A percentile compares a stretch with the other conserved stretches of the same genome.
These are phyloP conservation scores for Gadopsis bispinosus DNA, from an alignment of 2,797 vertebrate species.

Conservation along the genomic window DNA sequence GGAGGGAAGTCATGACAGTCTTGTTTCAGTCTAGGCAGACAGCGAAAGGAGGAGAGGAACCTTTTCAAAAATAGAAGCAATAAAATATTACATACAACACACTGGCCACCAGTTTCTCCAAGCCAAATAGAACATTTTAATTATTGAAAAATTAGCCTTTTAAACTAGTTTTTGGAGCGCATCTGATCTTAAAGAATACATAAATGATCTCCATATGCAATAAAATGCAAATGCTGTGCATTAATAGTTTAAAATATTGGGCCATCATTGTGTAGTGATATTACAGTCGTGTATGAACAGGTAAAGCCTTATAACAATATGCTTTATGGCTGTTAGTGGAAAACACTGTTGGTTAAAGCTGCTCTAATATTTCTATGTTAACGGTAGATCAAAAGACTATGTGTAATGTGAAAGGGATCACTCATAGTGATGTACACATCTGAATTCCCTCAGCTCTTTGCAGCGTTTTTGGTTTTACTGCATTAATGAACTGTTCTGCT, in stretches of 20 bases:
- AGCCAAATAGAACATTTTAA: not conserved
- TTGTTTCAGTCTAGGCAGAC: slow-evolving; percentile 9
- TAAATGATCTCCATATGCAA: not conserved
- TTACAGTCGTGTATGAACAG: not conserved
- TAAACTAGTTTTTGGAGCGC: not conserved
- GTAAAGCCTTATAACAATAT: not conserved
- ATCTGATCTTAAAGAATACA: not conserved
- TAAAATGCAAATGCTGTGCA: not conserved
- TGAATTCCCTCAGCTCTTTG: not conserved
- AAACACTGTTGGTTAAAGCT: not conserved
- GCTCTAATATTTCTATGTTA: not conserved
- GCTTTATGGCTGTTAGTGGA: not conserved
- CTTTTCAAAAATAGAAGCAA: slow-evolving; percentile 15
- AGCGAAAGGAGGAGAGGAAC: not conserved
- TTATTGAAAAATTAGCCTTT: not conserved
- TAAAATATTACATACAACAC: not conserved
- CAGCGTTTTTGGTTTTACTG: not conserved
- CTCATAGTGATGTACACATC: not conserved
- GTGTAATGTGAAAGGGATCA: not conserved
- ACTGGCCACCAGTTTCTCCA: not conserved
- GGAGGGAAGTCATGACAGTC: slow-evolving; percentile 45
- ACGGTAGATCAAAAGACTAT: not conserved
- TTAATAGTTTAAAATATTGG: not conserved
- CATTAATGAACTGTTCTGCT: not conserved
- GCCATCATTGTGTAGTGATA: not conserved